phyloP scores from a whole-genome alignment of 2,797 vertebrate genomes.

The Echiichthys vipera region DNA sequence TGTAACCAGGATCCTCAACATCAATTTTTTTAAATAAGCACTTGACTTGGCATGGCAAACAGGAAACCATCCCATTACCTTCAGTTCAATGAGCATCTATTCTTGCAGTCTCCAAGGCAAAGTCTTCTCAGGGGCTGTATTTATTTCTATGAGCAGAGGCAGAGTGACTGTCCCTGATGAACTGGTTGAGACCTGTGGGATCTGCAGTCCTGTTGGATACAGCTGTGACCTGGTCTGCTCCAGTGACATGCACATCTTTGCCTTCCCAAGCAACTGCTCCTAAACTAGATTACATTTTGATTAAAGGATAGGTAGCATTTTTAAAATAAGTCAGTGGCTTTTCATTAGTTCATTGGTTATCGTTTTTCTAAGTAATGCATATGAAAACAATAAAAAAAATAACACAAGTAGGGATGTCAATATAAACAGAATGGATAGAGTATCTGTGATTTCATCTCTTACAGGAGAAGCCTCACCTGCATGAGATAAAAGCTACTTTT shows the following conservation, averaged over 20 bases:
- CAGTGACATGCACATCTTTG: constrained; percentile 19
- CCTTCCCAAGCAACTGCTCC: constrained; percentile 13
- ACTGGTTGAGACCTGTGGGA: constrained; percentile 42
- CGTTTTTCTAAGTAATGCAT: not conserved
- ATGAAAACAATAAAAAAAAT: not conserved
- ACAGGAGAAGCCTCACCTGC: constrained; percentile 2
- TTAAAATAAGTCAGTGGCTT: not conserved
- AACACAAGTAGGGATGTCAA: not conserved
- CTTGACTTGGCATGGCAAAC: constrained; percentile 30
- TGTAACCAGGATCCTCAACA: not conserved
- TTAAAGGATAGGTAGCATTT: constrained; percentile 9
- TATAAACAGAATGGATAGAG: not conserved
- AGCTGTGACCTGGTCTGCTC: constrained; percentile 49
- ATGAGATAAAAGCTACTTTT: not conserved
- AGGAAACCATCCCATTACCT: not conserved
- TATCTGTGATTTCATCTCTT: not conserved
- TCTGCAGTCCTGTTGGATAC: constrained; percentile 28
- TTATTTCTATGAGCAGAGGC: constrained; percentile 15
- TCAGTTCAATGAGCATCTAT: constrained; percentile 13
- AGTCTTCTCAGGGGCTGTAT: constrained; percentile 9
- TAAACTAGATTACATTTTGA: constrained; percentile 9
- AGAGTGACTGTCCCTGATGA: constrained; percentile 24
- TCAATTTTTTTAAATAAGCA: constrained; percentile 7
- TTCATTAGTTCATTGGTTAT: not conserved
- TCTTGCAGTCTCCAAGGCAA: constrained; percentile 13